Conservation (phyloP, 2,113 vertebrate genomes). For the Elgaria multicarinata region DNA sequence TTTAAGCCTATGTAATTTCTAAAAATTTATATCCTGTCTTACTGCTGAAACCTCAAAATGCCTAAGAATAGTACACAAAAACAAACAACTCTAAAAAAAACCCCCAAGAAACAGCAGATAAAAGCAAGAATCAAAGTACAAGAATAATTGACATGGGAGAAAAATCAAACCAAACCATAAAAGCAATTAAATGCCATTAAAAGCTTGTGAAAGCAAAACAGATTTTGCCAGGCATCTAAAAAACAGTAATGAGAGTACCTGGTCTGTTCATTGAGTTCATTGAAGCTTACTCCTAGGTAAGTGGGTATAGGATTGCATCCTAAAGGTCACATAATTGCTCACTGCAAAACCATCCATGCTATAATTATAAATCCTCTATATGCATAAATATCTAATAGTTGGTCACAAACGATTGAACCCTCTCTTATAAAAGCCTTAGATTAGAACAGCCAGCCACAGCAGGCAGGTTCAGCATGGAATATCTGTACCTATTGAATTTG, state of each 20-base stretch:
- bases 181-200: neutral
- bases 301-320: neutral
- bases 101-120: neutral
- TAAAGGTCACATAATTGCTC: neutral
- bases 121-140: neutral
- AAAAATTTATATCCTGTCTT: neutral
- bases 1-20: neutral
- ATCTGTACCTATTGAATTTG: neutral
- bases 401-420: neutral
- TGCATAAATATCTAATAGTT: neutral
- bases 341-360: neutral
- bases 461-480: neutral
- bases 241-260: neutral
- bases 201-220: neutral
- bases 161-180: neutral
- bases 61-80: neutral
- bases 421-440: neutral
- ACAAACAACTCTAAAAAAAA: neutral
- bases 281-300: neutral
- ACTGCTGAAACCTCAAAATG: neutral
- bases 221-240: neutral
- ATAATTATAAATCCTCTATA: neutral
- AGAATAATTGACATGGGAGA: neutral
- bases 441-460: neutral
- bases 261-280: neutral